Conservation (phyloP, 1,140 invertebrate species). For the Drosophila bifasciata region DNA sequence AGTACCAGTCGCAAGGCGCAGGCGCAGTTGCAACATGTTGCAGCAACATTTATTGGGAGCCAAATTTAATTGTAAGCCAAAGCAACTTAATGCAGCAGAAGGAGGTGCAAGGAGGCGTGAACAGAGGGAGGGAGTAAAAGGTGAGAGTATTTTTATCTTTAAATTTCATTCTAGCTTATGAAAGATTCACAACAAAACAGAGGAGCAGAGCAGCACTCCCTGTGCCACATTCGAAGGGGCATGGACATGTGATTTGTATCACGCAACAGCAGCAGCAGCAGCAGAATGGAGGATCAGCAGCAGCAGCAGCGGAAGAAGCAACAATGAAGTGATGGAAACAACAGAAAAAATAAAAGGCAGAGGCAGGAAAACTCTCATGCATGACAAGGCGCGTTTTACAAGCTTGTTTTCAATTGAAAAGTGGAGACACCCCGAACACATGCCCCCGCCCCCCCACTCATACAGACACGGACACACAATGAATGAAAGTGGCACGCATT, state of each 20-base stretch:
- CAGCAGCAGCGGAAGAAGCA: constrained; percentile 32
- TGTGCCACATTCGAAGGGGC: too few relatives aligned
- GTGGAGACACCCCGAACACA: constrained; percentile 25
- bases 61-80: constrained; percentile 65
- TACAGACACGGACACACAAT: constrained; percentile 14
- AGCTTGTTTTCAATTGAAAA: constrained; percentile 72
- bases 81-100: not conserved
- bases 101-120: not conserved
- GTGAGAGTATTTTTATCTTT: constrained; percentile 20
- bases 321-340: constrained; percentile 40
- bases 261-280: constrained; percentile 36
- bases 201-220: constrained; percentile 14
- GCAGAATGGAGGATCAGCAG: constrained; percentile 6
- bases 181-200: constrained; percentile 58
- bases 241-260: constrained; percentile 67
- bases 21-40: constrained; percentile 72
- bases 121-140: not conserved
- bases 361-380: constrained; percentile 63
- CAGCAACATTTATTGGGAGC: constrained; percentile 73
- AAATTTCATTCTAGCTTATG: constrained; percentile 65
- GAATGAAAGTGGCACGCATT: constrained; percentile 26
- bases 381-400: constrained; percentile 72
- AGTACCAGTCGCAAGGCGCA: constrained; percentile 27
- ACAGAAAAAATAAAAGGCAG: constrained; percentile 36
- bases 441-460: not conserved